These are phyloP conservation scores for Hemibagrus wyckioides DNA, from an alignment of 2,113 vertebrate genomes.

Conservation along the genomic window DNA sequence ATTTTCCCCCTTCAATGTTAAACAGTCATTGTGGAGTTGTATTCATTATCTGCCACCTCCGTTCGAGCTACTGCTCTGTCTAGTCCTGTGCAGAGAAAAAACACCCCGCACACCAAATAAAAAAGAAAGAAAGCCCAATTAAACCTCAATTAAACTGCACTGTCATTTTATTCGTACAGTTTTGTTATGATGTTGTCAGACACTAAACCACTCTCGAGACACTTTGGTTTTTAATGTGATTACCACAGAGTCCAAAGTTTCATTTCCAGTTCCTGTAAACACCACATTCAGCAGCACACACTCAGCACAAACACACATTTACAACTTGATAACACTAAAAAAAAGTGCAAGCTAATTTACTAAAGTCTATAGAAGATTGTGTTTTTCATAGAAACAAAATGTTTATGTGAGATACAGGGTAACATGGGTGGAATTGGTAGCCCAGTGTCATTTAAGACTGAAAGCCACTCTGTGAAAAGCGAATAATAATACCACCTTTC, in stretches of 20 bases:
- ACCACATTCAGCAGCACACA: neutral
- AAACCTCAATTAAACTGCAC: slow-evolving; percentile 52
- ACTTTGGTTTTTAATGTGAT: slow-evolving; percentile 50
- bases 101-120: slow-evolving; percentile 47
- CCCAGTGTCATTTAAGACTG: neutral
- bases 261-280: slow-evolving; percentile 15
- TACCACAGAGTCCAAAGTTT: slow-evolving; percentile 27
- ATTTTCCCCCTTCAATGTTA: slow-evolving; percentile 38
- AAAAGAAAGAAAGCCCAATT: slow-evolving; percentile 50
- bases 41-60: slow-evolving; percentile 52
- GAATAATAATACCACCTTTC: neutral
- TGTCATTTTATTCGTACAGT: slow-evolving; percentile 50
- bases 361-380: neutral
- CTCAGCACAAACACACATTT: neutral
- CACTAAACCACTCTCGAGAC: slow-evolving; percentile 46
- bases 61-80: slow-evolving; percentile 41
- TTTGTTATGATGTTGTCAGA: slow-evolving; percentile 36
- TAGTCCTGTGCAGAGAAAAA: slow-evolving; percentile 42
- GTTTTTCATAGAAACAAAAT: neutral
- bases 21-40: slow-evolving; percentile 48
- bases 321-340: neutral
- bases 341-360: neutral
- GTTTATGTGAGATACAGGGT: neutral
- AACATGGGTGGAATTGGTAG: neutral
- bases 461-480: neutral